These are phyloP conservation scores for Chromoteleia sp. DNA, from an alignment of 2,888 invertebrate species.

Conservation along the genomic window DNA sequence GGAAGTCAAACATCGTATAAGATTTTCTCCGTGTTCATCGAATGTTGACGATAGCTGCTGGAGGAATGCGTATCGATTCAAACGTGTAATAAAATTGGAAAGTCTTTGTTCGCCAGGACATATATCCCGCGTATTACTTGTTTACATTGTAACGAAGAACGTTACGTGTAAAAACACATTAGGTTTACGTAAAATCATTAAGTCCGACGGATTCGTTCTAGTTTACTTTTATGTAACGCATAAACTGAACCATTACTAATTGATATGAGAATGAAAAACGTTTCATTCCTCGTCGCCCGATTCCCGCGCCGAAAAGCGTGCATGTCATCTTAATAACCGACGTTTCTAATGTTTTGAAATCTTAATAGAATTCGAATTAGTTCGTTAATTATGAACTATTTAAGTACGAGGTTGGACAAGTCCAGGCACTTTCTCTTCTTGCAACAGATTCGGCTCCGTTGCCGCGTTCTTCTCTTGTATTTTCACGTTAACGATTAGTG, in stretches of 20 bases:
- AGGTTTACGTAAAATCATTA: conserved; percentile 65
- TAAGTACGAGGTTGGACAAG: conserved; percentile 29
- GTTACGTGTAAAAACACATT: conserved; percentile 56
- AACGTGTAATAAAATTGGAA: conserved; percentile 48
- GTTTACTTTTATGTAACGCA: conserved; percentile 62
- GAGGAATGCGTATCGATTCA: conserved; percentile 43
- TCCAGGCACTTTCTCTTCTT: conserved; percentile 61
- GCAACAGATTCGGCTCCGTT: conserved; percentile 59
- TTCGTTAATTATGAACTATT: conserved; percentile 65
- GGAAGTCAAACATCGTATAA: not conserved
- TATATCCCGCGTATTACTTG: not conserved
- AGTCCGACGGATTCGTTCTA: conserved; percentile 52
- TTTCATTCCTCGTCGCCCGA: not conserved
- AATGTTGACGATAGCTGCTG: not conserved
- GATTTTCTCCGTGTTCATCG: not conserved
- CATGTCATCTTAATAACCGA: conserved; percentile 64
- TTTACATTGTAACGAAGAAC: conserved; percentile 43
- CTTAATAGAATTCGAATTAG: conserved; percentile 55
- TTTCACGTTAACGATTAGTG: conserved; percentile 45
- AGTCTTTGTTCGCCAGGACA: conserved; percentile 22
- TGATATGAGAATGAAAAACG: conserved; percentile 57
- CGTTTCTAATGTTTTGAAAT: conserved; percentile 67
- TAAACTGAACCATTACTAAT: conserved; percentile 64
- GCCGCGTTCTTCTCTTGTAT: conserved; percentile 20
- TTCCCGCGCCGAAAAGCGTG: conserved; percentile 39